A percentile compares a stretch with the other conserved stretches of the same genome.
phyloP scores from a whole-genome alignment of 2,113 vertebrate species.

The Gallinago undulata region DNA sequence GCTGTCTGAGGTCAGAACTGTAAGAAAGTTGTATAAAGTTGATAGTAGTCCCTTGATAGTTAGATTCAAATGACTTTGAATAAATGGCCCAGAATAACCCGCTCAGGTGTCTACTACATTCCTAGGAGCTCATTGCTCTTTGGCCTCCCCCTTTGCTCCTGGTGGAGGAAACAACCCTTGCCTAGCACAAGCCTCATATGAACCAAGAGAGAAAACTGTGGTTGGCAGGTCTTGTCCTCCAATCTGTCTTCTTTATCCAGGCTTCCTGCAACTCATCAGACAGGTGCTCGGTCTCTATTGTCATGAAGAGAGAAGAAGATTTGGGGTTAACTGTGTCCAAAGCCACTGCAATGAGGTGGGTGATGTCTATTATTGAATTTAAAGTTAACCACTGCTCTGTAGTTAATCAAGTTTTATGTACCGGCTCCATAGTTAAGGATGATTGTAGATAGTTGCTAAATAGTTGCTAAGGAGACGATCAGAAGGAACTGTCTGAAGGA shows the following conservation, averaged over 20 bases:
- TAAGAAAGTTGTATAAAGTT: neutral
- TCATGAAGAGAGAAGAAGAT: neutral
- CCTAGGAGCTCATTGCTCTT: neutral
- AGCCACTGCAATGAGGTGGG: neutral
- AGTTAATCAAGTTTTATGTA: neutral
- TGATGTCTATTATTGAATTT: neutral
- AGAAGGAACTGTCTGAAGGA: neutral
- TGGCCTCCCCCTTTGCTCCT: neutral
- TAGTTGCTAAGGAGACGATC: neutral
- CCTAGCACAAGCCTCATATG: rapidly evolving
- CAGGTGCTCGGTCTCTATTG: neutral
- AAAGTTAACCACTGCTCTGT: neutral
- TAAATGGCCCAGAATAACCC: neutral
- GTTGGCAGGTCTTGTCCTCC: neutral
- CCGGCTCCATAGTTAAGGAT: neutral
- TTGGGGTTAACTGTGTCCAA: neutral
- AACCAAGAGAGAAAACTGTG: neutral
- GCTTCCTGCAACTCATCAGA: neutral
- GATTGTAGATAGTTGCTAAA: neutral
- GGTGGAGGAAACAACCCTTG: neutral
- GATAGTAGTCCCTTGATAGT: neutral
- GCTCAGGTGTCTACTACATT: neutral
- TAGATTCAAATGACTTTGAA: neutral
- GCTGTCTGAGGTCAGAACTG: neutral
- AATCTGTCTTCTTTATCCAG: rapidly evolving